Conservation (phyloP, 2,113 vertebrate genomes). For the Bolborhynchus lineola region DNA sequence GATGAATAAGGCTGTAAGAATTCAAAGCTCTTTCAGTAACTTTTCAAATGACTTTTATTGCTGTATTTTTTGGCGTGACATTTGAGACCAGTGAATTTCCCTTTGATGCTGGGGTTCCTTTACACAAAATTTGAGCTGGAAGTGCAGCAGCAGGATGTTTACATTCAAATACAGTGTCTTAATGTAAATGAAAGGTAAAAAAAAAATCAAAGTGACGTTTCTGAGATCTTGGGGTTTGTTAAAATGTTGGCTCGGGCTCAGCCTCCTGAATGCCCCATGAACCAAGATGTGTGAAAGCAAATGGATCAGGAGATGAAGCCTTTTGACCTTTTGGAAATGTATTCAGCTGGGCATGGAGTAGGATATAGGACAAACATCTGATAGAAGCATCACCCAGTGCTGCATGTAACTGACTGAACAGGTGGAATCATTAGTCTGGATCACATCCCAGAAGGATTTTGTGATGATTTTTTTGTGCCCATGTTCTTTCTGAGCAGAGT, state of each 20-base stretch:
- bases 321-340: not conserved
- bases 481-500: slow-evolving; percentile 39
- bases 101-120: not conserved
- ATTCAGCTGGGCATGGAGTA: not conserved
- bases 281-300: not conserved
- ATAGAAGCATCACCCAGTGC: not conserved
- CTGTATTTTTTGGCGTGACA: not conserved
- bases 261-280: not conserved
- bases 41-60: slow-evolving; percentile 18
- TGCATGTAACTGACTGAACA: not conserved
- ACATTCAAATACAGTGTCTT: not conserved
- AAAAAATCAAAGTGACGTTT: not conserved
- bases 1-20: not conserved
- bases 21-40: slow-evolving; percentile 12
- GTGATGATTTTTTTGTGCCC: slow-evolving; percentile 37
- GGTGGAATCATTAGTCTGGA: slow-evolving; percentile 50
- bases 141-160: slow-evolving; percentile 16
- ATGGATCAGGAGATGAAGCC: not conserved
- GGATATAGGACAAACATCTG: not conserved
- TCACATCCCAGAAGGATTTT: slow-evolving; percentile 53
- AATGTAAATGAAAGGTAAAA: not conserved
- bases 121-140: not conserved
- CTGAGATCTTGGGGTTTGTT: not conserved
- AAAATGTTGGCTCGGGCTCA: not conserved
- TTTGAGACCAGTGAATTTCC: not conserved